These are phyloP conservation scores for Lepas anatifera DNA, from an alignment of 2,888 invertebrate species.

Conservation along the genomic window DNA sequence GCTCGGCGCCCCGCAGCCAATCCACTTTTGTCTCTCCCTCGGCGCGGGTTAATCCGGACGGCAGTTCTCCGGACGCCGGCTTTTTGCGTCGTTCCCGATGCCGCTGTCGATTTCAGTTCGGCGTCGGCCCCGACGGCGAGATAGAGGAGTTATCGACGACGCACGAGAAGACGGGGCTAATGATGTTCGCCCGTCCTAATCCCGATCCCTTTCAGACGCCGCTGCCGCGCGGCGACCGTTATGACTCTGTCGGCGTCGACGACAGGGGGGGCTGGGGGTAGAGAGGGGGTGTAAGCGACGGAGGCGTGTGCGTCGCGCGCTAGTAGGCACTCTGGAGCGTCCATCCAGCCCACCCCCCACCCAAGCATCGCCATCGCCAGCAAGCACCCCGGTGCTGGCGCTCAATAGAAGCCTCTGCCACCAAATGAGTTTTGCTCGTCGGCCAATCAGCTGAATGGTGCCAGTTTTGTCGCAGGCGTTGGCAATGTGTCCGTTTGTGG, in stretches of 20 bases:
- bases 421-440: not conserved
- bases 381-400: not conserved
- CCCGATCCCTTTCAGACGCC: not conserved
- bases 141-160: not conserved
- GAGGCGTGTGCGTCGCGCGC: too few relatives aligned
- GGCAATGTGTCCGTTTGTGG: not conserved
- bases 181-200: not conserved
- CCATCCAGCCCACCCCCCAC: too few relatives aligned
- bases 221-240: not conserved
- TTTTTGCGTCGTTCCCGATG: too few relatives aligned
- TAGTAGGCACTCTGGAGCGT: too few relatives aligned
- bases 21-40: not conserved
- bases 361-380: too few relatives aligned
- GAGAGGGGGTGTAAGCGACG: too few relatives aligned
- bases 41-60: not conserved
- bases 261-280: too few relatives aligned
- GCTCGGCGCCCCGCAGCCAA: not conserved
- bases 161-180: not conserved
- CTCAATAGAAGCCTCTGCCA: not conserved
- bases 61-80: too few relatives aligned
- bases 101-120: not conserved
- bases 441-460: slow-evolving; percentile 9
- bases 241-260: too few relatives aligned
- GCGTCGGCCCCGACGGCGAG: not conserved
- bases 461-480: not conserved